phyloP scores from a whole-genome alignment of 1,140 invertebrate genomes.

The Monochamus saltuarius region DNA sequence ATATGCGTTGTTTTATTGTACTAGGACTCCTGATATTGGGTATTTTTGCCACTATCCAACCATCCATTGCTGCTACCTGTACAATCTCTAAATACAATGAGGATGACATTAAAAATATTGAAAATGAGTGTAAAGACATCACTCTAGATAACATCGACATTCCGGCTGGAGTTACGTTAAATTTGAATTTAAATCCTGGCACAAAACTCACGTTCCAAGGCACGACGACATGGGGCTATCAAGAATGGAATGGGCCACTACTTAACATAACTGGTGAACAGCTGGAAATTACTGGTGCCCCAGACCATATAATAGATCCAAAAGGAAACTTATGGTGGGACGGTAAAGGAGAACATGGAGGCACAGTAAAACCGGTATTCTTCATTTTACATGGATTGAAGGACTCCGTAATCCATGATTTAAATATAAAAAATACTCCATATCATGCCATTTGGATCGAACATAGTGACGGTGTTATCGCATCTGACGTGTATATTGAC shows the following conservation, averaged over 20 bases:
- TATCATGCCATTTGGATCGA: not conserved
- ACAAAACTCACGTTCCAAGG: conserved; percentile 7
- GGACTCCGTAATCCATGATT: not conserved
- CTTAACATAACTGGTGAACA: not conserved
- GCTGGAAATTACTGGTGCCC: not conserved
- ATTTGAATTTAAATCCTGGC: not conserved
- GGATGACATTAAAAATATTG: not conserved
- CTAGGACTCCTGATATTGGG: no score
- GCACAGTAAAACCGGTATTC: not conserved
- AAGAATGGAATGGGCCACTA: conserved; percentile 7
- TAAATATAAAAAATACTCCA: conserved; percentile 1
- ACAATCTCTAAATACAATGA: not conserved
- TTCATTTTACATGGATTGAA: not conserved
- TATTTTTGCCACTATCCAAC: no score
- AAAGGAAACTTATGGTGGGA: conserved; percentile 4
- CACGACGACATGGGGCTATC: not conserved
- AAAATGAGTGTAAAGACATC: not conserved
- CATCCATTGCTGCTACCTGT: not conserved
- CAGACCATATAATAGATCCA: not conserved
- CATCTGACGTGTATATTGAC: not conserved
- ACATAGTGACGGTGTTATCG: not conserved
- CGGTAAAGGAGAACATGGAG: not conserved
- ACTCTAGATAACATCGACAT: not conserved
- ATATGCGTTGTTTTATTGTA: no score
- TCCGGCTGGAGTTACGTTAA: conserved; percentile 2